Evolutionary conservation across 2,797 vertebrate genomes (phyloP).

Genomic region (Parauchenoglanis punctatus): DNA sequence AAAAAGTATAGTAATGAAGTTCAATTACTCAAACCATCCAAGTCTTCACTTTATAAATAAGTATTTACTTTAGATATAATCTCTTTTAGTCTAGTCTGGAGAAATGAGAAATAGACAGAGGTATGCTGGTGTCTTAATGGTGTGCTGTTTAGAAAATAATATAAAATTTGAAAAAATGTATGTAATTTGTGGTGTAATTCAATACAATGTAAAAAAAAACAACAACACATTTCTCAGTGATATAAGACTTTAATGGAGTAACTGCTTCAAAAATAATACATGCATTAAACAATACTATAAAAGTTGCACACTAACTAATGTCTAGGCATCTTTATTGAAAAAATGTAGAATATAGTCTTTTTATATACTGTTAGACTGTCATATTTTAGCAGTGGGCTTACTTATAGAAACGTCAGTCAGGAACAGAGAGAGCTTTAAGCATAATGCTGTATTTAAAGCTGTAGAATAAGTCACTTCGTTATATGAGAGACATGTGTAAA

Average conservation of each 20-base stretch:
- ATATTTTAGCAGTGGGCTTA: not conserved
- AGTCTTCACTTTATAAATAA: too few species aligned
- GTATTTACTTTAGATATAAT: not conserved
- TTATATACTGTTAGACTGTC: not conserved
- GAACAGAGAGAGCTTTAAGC: not conserved
- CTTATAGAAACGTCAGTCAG: constrained; percentile 13
- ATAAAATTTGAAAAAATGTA: not conserved
- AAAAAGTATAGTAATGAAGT: not conserved
- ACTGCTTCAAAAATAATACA: not conserved
- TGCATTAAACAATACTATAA: not conserved
- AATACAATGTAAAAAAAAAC: not conserved
- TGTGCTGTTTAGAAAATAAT: not conserved
- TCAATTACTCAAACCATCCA: not conserved
- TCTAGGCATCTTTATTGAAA: not conserved
- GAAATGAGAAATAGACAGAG: not conserved
- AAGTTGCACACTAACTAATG: not conserved
- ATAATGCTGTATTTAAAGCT: constrained; percentile 4
- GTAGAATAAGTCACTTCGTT: not conserved
- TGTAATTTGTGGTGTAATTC: not conserved
- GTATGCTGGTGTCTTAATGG: not conserved
- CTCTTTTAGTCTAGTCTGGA: not conserved
- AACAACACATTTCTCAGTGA: not conserved
- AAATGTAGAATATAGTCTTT: not conserved
- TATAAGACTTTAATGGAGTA: constrained; percentile 14
- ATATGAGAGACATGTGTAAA: not conserved